A percentile compares a stretch with the other conserved stretches of the same genome.
Conservation (phyloP, 2,797 vertebrate species). For the Hybognathus amarus region DNA sequence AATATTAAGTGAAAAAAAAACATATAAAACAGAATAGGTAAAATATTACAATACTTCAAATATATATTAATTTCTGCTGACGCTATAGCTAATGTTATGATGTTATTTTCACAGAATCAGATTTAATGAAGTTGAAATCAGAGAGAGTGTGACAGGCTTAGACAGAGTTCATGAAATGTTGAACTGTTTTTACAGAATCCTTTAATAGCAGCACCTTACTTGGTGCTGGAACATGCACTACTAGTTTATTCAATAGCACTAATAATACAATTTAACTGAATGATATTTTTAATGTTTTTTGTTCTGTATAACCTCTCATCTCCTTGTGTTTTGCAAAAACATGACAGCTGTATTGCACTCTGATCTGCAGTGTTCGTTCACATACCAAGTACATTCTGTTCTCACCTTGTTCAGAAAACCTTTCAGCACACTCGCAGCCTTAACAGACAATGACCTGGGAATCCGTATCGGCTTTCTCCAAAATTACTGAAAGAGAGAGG, state of each 20-base stretch:
- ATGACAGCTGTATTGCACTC: neutral
- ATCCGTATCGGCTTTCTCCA: slow-evolving; percentile 99
- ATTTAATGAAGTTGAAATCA: neutral
- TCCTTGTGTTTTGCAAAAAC: neutral
- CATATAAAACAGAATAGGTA: neutral
- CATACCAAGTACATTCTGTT: slow-evolving; percentile 6
- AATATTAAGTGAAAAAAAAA: neutral
- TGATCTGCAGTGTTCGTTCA: neutral
- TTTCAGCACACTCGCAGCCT: slow-evolving; percentile 97
- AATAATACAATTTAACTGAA: neutral
- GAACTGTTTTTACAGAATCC: neutral
- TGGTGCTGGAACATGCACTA: neutral
- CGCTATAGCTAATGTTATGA: neutral
- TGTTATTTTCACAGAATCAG: neutral
- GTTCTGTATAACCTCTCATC: neutral
- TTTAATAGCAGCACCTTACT: neutral
- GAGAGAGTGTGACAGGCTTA: too few relatives aligned
- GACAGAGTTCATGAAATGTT: neutral
- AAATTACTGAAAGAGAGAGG: slow-evolving; percentile 81
- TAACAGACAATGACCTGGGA: slow-evolving; percentile 96
- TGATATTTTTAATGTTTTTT: neutral
- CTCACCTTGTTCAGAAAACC: slow-evolving; percentile 99
- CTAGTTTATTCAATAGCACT: neutral
- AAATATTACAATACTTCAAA: neutral
- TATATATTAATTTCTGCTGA: neutral